These are phyloP conservation scores for Tokudaia tokunoshimensis DNA, from an alignment of 2,797 vertebrate species.

Conservation along the genomic window DNA sequence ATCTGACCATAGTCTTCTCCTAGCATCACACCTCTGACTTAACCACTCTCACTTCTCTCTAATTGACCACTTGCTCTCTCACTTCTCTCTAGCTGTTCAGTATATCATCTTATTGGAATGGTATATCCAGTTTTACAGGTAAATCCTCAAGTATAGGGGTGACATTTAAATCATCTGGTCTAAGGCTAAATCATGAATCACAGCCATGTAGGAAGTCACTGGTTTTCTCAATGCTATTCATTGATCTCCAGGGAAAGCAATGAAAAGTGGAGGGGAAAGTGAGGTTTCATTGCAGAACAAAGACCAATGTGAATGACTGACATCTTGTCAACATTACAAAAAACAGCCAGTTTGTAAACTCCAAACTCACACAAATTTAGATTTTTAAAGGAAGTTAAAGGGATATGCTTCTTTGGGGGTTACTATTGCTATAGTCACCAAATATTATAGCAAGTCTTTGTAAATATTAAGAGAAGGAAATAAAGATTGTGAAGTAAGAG, in stretches of 20 bases:
- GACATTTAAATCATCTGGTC: neutral
- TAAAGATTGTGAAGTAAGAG: neutral
- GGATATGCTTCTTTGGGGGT: neutral
- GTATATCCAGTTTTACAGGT: neutral
- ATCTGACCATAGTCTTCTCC: neutral
- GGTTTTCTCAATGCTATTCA: neutral
- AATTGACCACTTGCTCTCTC: neutral
- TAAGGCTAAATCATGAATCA: neutral
- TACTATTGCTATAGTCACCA: neutral
- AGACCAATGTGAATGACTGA: neutral
- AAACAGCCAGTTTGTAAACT: neutral
- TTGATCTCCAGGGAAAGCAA: neutral
- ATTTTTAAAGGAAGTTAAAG: neutral
- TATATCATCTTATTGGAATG: neutral
- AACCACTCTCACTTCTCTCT: neutral
- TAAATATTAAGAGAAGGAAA: slow-evolving; percentile 7
- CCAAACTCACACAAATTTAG: slow-evolving; percentile 5
- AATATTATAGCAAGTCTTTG: neutral
- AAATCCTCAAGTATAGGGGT: neutral
- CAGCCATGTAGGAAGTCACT: neutral
- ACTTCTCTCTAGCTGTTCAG: neutral
- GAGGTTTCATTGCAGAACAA: neutral
- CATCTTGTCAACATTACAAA: neutral
- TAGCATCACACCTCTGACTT: neutral
- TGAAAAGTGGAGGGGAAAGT: neutral